phyloP scores from a whole-genome alignment of 1,140 invertebrate genomes.

The Acromyrmex charruanus region DNA sequence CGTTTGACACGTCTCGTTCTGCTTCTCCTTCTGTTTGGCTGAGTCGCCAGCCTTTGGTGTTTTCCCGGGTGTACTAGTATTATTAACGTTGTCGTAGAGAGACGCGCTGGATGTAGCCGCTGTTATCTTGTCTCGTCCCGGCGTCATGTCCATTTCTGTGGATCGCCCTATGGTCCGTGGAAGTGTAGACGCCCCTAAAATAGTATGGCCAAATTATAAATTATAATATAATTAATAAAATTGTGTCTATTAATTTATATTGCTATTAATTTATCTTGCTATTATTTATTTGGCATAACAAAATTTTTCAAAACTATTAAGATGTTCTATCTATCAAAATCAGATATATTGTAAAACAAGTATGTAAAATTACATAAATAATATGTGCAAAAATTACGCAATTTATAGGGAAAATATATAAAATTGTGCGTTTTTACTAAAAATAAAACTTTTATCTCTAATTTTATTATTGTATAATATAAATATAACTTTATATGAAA shows the following conservation, averaged over 20 bases:
- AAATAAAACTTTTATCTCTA: too few species aligned
- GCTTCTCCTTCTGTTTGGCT: slow-evolving; percentile 83
- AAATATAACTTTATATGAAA: too few species aligned
- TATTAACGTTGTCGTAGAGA: slow-evolving; percentile 94
- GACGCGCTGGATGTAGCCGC: slow-evolving; percentile 94
- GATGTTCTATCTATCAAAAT: background rate
- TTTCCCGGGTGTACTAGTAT: slow-evolving; percentile 81
- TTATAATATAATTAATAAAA: background rate
- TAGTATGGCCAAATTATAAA: background rate
- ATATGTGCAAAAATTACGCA: too few species aligned
- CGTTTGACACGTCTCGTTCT: slow-evolving; percentile 84
- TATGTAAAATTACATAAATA: too few species aligned
- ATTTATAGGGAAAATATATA: too few species aligned
- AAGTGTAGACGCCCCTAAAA: slow-evolving; percentile 89
- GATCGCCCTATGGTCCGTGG: slow-evolving; percentile 92
- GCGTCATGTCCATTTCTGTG: slow-evolving; percentile 89
- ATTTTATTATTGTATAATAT: too few species aligned
- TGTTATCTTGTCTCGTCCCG: slow-evolving; percentile 91
- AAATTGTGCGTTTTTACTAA: too few species aligned
- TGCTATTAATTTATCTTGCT: background rate
- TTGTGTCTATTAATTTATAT: background rate
- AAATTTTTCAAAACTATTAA: background rate
- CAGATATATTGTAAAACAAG: too few species aligned
- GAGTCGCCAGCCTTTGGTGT: slow-evolving; percentile 78
- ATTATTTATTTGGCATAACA: background rate